Conservation (phyloP, 2,888 invertebrate species). For the Sphinx pinastri region DNA sequence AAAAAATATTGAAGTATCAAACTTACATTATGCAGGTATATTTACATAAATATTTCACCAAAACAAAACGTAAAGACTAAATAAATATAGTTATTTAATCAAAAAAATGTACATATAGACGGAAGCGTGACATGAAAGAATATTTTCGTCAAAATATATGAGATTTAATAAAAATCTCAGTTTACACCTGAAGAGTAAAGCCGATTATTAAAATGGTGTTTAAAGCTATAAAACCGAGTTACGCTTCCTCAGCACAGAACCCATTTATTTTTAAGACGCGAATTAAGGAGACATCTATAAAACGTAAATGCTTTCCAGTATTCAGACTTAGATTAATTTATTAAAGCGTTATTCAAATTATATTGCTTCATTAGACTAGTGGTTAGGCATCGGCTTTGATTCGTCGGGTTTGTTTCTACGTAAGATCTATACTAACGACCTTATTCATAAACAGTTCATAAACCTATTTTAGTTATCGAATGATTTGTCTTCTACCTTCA, state of each 20-base stretch:
- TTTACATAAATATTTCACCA: too few species aligned
- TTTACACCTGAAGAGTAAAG: slow-evolving; percentile 6
- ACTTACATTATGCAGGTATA: too few species aligned
- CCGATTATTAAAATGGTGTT: slow-evolving; percentile 14
- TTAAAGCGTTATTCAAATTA: slow-evolving; percentile 14
- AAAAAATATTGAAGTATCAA: too few species aligned
- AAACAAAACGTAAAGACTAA: too few species aligned
- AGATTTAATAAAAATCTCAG: slow-evolving; percentile 3
- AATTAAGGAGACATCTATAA: slow-evolving; percentile 21
- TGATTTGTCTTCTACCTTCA: too few species aligned
- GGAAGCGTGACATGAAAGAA: neutral
- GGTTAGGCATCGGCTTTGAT: too few species aligned
- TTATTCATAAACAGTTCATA: too few species aligned
- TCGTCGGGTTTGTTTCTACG: too few species aligned
- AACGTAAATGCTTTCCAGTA: slow-evolving; percentile 14
- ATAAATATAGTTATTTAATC: too few species aligned
- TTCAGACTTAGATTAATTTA: slow-evolving; percentile 10
- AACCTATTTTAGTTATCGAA: too few species aligned
- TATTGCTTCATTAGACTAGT: neutral
- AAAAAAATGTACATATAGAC: too few species aligned
- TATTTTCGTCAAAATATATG: neutral
- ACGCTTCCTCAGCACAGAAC: slow-evolving; percentile 16
- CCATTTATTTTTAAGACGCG: slow-evolving; percentile 23
- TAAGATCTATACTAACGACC: too few species aligned
- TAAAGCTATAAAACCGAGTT: slow-evolving; percentile 17